Evolutionary conservation across 2,113 vertebrate genomes (phyloP).

Genomic region (Nettapus auritus): DNA sequence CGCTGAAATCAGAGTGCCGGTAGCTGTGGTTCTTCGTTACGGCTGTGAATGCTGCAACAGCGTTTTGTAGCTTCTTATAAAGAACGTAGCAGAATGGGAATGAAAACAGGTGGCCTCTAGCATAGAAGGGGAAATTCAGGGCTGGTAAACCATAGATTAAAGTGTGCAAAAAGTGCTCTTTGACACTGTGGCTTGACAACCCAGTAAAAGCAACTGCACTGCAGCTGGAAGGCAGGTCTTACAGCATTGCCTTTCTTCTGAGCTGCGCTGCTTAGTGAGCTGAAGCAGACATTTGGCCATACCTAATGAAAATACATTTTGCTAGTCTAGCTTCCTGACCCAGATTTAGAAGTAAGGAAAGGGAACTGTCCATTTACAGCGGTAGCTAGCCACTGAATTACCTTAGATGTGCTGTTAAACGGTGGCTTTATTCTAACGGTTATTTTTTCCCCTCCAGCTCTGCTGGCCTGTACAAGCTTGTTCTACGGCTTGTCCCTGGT

Average conservation of each 20-base stretch:
- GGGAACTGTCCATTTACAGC: background rate
- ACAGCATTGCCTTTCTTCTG: background rate
- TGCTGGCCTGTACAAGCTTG: conserved; percentile 80
- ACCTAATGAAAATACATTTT: background rate
- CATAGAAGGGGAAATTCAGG: background rate
- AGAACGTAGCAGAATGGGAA: background rate
- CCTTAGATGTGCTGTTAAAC: background rate
- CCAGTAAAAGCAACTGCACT: background rate
- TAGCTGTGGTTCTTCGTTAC: background rate
- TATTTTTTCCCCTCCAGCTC: conserved; percentile 72
- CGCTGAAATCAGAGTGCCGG: background rate
- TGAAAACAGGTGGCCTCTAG: background rate
- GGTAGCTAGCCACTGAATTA: background rate
- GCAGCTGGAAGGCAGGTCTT: background rate
- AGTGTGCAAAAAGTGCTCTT: background rate
- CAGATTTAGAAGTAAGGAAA: background rate
- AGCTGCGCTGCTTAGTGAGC: background rate
- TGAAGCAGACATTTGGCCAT: background rate
- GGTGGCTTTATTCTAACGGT: background rate
- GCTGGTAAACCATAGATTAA: background rate
- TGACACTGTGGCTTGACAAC: background rate
- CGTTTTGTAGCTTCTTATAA: background rate
- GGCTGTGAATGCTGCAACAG: background rate
- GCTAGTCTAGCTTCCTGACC: background rate
- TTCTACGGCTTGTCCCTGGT: conserved; percentile 83